Evolutionary conservation across 92 coral and sea anemone species (phyloP).

Genomic region (Plumapathes pennacea): DNA sequence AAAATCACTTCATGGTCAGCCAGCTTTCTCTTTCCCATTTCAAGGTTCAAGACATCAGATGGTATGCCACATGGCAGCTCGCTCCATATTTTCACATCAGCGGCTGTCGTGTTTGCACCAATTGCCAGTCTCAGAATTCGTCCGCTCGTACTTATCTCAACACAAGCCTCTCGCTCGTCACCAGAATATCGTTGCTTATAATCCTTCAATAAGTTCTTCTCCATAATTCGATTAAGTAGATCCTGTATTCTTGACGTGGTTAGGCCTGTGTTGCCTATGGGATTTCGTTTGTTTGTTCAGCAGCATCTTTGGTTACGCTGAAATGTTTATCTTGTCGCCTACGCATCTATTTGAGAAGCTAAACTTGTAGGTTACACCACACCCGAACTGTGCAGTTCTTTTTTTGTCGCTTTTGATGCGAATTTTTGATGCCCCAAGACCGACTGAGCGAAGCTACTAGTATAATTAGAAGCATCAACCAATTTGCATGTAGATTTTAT

Average conservation of each 20-base stretch:
- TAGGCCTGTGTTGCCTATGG: too few species aligned
- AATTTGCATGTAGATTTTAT: too few species aligned
- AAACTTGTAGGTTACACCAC: too few species aligned
- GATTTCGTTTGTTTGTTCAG: too few species aligned
- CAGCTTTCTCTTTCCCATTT: slow-evolving; percentile 16
- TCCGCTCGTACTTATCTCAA: slow-evolving; percentile 1
- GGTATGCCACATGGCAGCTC: slow-evolving; percentile 60
- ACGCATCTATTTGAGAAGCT: slow-evolving; percentile 1
- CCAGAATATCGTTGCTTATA: not conserved
- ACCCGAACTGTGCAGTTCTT: too few species aligned
- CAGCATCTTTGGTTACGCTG: too few species aligned
- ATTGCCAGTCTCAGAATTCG: slow-evolving; percentile 22
- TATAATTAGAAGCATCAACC: too few species aligned
- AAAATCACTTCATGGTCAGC: slow-evolving; percentile 4
- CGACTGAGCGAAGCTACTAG: too few species aligned
- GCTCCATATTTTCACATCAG: slow-evolving; percentile 21
- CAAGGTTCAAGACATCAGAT: slow-evolving; percentile 36
- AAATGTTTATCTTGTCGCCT: not conserved
- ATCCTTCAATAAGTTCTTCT: not conserved
- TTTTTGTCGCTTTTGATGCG: too few species aligned
- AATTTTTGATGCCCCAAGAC: too few species aligned
- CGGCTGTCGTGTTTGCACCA: slow-evolving; percentile 13
- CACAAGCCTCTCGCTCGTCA: too few species aligned
- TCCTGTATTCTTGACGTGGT: slow-evolving; percentile 3
- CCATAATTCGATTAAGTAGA: not conserved